Base-by-base conservation (phyloP, 2,888 invertebrate genomes). In the Lepetodrilus schrolli region DNA sequence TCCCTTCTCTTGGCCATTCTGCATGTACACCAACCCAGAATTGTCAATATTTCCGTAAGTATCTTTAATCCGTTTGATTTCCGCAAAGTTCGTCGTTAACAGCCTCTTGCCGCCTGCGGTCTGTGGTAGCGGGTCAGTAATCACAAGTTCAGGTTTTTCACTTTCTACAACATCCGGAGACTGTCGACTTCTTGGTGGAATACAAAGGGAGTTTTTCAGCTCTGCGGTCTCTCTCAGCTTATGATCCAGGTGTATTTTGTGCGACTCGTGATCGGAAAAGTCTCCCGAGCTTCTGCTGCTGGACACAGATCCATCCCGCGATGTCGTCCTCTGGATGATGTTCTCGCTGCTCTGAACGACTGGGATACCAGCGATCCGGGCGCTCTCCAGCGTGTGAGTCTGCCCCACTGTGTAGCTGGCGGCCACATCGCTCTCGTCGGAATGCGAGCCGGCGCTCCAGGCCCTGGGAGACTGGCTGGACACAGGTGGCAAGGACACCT, bases 51-150 rank as follows among this genome's bases (percentile, higher is more conserved):
- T 79, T 4, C 83, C 84, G 21, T 79, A 58, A 43, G 90, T 91
- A 21, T 92, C 91, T 74, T 90, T 91, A 80, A 92, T 89, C 76
- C 92, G 94, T 77, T 93, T 93, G 74, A 95, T 91, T 86, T 95
- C 94, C 36, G 95, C 95, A 91, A 95, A 95, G 90, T 94, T 94
- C 78, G 93, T 92, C 85, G 91, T 93, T 17, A 78, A 36, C 4
- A 47, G 36, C 36, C 49, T 8, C 50, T 50, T 50, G 3, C 37
- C 70, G n/a, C 34, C 34, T n/a, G 26, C 30, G n/a, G 48, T 17
- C 36, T 69, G 66, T 5, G 76, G 76, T 26, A 74, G 47, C 23
- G 70, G 66, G 36, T 74, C 72, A 20, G 78, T 47, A 5, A 77
- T 74, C 8, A 73, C 50, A 20, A 50, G 68, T 17, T 50, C 34